A percentile compares a stretch with the other conserved stretches of the same genome.
Conservation (phyloP, 2,888 invertebrate species). For the Trichogramma dendrolimi region DNA sequence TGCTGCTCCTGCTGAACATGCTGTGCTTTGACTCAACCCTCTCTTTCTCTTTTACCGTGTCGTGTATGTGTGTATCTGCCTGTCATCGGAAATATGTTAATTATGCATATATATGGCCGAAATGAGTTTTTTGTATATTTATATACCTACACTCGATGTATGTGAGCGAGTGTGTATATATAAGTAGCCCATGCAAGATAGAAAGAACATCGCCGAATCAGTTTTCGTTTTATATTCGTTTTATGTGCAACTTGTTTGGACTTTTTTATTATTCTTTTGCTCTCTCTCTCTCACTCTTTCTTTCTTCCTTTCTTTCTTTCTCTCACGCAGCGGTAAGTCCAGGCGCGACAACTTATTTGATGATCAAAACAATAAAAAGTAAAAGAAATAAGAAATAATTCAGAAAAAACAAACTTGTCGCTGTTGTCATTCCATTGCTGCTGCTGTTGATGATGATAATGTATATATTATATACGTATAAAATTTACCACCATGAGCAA, state of each 20-base stretch:
- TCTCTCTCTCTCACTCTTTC: background rate
- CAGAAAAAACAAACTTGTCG: slow-evolving; percentile 6
- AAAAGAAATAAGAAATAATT: background rate
- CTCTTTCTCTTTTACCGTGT: slow-evolving; percentile 16
- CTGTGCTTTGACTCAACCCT: slow-evolving; percentile 20
- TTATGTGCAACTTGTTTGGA: too few relatives aligned
- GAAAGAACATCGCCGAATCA: too few relatives aligned
- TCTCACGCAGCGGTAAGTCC: background rate
- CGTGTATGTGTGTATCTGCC: slow-evolving; percentile 25
- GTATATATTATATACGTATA: slow-evolving; percentile 10
- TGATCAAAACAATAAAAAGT: background rate
- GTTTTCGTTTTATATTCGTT: too few relatives aligned
- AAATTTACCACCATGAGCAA: slow-evolving; percentile 5
- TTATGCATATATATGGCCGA: slow-evolving; percentile 23
- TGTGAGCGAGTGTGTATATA: too few relatives aligned
- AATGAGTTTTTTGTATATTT: too few relatives aligned
- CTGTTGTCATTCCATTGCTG: background rate
- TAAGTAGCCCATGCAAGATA: too few relatives aligned
- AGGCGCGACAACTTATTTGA: too few relatives aligned
- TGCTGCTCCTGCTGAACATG: too few relatives aligned
- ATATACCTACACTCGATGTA: too few relatives aligned
- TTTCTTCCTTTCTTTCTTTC: background rate
- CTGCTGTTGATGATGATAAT: too few relatives aligned
- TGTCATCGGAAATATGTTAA: slow-evolving; percentile 36
- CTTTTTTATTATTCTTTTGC: too few relatives aligned